Base-by-base conservation (phyloP, 2,797 vertebrate genomes). In the Gymnodraco acuticeps region DNA sequence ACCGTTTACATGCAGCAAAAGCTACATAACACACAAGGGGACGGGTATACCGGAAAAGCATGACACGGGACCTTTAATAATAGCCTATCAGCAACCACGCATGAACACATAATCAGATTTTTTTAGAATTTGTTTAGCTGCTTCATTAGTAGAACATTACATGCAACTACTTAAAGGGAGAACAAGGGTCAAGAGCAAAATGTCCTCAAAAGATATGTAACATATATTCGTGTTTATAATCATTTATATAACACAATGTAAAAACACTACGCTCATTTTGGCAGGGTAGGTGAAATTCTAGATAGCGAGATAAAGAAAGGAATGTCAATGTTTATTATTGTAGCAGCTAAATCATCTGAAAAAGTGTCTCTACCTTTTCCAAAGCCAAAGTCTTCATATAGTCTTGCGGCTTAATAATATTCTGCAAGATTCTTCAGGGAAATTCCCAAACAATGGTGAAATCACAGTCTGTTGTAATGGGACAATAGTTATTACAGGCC, bases 311-410 rank as follows among this genome's bases (percentile, higher is more conserved):
- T 93, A 93, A 92, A 89, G 86, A 88, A 79, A 84, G 89, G 92
- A 94, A 94, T 93, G 90, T 73, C 84, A 83, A 72, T 94, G 93
- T 94, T 94, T 94, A 83, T 93, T 93, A 87, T 93, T 93, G 73
- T 80, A 92, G 89, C 90, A 85, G 84, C 88, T 91, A 90, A 91
- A 90, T 93, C 89, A 87, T 90, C 82, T 87, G 79, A 87, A 89
- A 90, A 92, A 89, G 74, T 77, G 83, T 80, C 75, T 94, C 84
- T 86, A 90, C 86, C 62, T 83, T 61, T 83, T 87, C 86, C 78
- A 75, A 67, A 82, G 82, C 88, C 89, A 87, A 81, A 78, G 64
- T 56, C 79, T 80, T 83, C 64, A 77, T 86, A 77, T 78, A 82
- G 88, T 80, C 75, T 67, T 81, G 77, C 78, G 78, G 82, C 80